phyloP scores from a whole-genome alignment of 2,888 invertebrate species.

The Synanthedon andrenaeformis region DNA sequence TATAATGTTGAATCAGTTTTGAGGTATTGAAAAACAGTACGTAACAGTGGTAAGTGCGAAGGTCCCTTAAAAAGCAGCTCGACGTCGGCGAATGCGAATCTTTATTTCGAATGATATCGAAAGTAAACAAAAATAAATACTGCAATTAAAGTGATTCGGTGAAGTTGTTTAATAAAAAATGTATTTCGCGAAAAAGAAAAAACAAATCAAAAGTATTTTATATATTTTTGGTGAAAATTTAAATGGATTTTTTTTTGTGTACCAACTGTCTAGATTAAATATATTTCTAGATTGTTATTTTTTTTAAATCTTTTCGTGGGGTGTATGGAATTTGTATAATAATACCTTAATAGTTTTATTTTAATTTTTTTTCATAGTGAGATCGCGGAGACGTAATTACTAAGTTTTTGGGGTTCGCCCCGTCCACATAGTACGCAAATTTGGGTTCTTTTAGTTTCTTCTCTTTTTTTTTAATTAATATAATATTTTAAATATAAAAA shows the following conservation, averaged over 20 bases:
- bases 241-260: not conserved
- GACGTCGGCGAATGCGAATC: no score
- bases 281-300: not conserved
- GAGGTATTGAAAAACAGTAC: no score
- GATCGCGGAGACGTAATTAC: slow-evolving; percentile 37
- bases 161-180: no score
- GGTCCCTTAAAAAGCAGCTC: no score
- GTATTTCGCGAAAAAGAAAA: no score
- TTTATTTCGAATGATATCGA: no score
- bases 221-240: no score
- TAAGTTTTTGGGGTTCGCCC: slow-evolving; percentile 38
- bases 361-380: slow-evolving; percentile 50
- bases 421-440: slow-evolving; percentile 44
- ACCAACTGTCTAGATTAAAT: not conserved
- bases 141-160: no score
- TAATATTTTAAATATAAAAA: slow-evolving; percentile 13
- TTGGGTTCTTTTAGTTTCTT: slow-evolving; percentile 43
- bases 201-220: no score
- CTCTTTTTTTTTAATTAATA: slow-evolving; percentile 1
- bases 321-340: slow-evolving; percentile 60
- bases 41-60: no score
- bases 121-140: no score
- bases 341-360: slow-evolving; percentile 26
- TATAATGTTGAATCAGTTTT: no score
- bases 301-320: slow-evolving; percentile 35